Percentiles rank a stretch among this genome's conserved stretches.
Conservation (phyloP, 2,888 invertebrate species). For the Megalurothrips usitatus region DNA sequence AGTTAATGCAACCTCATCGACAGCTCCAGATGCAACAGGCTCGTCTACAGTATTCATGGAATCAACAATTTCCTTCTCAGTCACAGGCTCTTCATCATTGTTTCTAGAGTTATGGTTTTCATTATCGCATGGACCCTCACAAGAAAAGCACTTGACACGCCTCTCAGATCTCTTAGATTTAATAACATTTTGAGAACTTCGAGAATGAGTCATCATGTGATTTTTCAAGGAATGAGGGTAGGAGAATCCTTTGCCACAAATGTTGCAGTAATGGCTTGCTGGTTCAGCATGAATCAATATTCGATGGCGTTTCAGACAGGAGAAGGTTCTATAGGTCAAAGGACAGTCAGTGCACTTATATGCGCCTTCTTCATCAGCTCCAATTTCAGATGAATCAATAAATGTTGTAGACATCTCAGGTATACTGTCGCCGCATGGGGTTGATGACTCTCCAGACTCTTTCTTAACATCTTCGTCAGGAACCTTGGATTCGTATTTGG, state of each 20-base stretch:
- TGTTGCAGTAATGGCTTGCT: background rate
- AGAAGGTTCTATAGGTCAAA: background rate
- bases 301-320: background rate
- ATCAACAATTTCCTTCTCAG: background rate
- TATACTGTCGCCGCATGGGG: too few species aligned
- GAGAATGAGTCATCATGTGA: background rate
- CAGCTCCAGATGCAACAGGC: too few species aligned
- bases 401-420: too few species aligned
- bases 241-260: background rate
- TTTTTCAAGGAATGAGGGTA: slow-evolving; percentile 10
- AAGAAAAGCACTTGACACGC: background rate
- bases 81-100: background rate
- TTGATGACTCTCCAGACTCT: too few species aligned
- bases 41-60: background rate
- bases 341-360: background rate
- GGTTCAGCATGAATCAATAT: background rate
- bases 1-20: too few species aligned
- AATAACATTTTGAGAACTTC: background rate
- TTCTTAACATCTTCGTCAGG: too few species aligned
- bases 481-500: too few species aligned
- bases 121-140: too few species aligned
- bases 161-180: background rate
- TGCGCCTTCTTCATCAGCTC: background rate
- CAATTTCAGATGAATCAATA: too few species aligned
- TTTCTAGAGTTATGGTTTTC: too few species aligned